These are phyloP conservation scores for Yponomeuta cagnagella DNA, from an alignment of 2,888 invertebrate genomes.

Conservation along the genomic window DNA sequence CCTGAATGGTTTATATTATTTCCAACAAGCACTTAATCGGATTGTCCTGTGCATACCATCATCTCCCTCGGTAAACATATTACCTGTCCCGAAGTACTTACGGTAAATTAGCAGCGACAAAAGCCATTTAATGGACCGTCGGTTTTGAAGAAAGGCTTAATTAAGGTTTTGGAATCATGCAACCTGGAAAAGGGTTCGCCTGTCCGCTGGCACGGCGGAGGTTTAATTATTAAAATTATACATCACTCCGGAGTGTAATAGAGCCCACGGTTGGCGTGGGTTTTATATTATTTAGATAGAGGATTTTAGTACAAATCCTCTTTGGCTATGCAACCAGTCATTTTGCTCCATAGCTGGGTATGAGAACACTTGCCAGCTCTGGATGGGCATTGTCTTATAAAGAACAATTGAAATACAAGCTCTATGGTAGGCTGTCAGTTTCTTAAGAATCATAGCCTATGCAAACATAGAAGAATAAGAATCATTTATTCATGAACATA, in stretches of 20 bases:
- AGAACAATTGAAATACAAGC: too few relatives aligned
- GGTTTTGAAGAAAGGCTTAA: conserved; percentile 34
- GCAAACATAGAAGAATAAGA: too few relatives aligned
- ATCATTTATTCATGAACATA: too few relatives aligned
- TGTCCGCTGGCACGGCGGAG: neutral
- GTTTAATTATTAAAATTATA: conserved; percentile 9
- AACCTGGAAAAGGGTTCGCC: conserved; percentile 33
- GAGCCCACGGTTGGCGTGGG: neutral
- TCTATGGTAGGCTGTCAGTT: too few relatives aligned
- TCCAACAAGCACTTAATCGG: conserved; percentile 6
- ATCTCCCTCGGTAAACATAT: conserved; percentile 8
- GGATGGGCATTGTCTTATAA: too few relatives aligned
- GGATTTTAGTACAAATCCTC: conserved; percentile 8
- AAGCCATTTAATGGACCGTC: conserved; percentile 36
- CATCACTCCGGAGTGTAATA: conserved; percentile 5
- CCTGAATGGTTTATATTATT: neutral
- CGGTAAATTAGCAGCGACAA: conserved; percentile 40
- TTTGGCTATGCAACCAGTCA: neutral
- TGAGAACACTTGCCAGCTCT: too few relatives aligned
- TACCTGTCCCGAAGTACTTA: conserved; percentile 24
- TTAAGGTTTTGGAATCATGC: conserved; percentile 35
- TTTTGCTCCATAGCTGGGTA: too few relatives aligned
- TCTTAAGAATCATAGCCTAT: too few relatives aligned
- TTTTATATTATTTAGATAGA: neutral
- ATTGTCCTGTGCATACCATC: conserved; percentile 9